Evolutionary conservation across 2,113 vertebrate genomes (phyloP), one percentile per base, ranked within the genome.

Genomic region (Sigmodon hispidus): DNA sequence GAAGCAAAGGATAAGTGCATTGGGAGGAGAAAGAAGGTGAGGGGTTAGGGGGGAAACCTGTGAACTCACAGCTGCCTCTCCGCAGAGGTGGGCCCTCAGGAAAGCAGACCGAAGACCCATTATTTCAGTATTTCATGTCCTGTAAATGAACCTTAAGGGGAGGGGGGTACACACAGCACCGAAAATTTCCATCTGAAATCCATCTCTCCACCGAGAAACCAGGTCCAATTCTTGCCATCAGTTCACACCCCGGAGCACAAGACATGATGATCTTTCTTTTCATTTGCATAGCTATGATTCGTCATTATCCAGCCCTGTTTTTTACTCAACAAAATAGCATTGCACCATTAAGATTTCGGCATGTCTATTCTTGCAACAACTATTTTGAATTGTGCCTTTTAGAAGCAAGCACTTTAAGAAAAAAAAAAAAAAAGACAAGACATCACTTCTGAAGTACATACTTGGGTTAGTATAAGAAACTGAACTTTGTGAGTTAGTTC

Each of bases 281-380:
- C 84, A 87, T 89, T 70, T 88, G 79, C 90, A 87, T 95, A 95
- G 91, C 96, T 97, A 72, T 0, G 3, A 95, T 83, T 97, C 21
- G 0, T 95, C 96, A 94, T 96, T 95, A 91, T 91, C 81, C 92
- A 89, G 81, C 34, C 90, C 91, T 80, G 57, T 76, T 92, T 96
- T 95, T 96, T 92, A 96, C 92, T 95, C 90, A 95, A 96, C 95
- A 93, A 96, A 97, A 94, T 10, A 91, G 94, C 92, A 95, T 79
- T 96, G 93, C 94, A 87, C 93, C 95, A 94, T 96, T 95, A 97
- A 69, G 77, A 95, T 94, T 95, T 93, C 57, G 67, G 90, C 96
- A 85, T 89, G 97, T 96, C 97, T 94, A 1, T 96, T 97, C 96
- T 94, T 97, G 97, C 77, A 91, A 22, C 45, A n/a, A 91, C 80